Conservation (phyloP, 2,888 invertebrate genomes). For the Dermolepida albohirtum region DNA sequence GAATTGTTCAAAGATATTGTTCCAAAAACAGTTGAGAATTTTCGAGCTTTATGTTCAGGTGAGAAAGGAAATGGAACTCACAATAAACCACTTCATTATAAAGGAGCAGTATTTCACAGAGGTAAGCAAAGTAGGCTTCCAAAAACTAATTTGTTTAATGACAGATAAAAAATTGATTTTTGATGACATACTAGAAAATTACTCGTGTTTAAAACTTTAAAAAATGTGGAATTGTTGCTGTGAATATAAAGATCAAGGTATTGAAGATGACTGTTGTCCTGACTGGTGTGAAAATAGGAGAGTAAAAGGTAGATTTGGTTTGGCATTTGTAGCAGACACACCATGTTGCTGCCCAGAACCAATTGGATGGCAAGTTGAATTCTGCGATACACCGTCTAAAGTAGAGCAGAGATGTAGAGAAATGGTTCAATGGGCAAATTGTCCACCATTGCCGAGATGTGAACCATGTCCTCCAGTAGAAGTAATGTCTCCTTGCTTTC, state of each 20-base stretch:
- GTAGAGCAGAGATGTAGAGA: slow-evolving; percentile 58
- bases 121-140: slow-evolving; percentile 63
- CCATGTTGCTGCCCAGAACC: slow-evolving; percentile 55
- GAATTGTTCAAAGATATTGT: slow-evolving; percentile 86
- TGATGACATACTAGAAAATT: slow-evolving; percentile 21
- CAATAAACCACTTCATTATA: slow-evolving; percentile 85
- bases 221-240: slow-evolving; percentile 44
- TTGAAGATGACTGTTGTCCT: slow-evolving; percentile 40
- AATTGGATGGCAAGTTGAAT: slow-evolving; percentile 61
- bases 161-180: slow-evolving; percentile 32
- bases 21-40: slow-evolving; percentile 92
- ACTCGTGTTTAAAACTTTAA: slow-evolving; percentile 23
- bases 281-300: slow-evolving; percentile 43
- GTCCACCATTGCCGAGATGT: slow-evolving; percentile 54
- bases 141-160: slow-evolving; percentile 16
- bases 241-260: slow-evolving; percentile 24
- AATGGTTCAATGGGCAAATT: slow-evolving; percentile 60
- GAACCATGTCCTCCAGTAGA: slow-evolving; percentile 49
- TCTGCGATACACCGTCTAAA: slow-evolving; percentile 59
- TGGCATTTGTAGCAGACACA: slow-evolving; percentile 59
- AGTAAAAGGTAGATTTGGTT: slow-evolving; percentile 59
- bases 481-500: slow-evolving; percentile 45
- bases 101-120: slow-evolving; percentile 85
- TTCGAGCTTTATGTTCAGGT: slow-evolving; percentile 91
- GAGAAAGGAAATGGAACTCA: slow-evolving; percentile 80